Evolutionary conservation across 2,888 invertebrate genomes (phyloP), one percentile per base, ranked within the genome.

Genomic region (Bhutanitis thaidina): DNA sequence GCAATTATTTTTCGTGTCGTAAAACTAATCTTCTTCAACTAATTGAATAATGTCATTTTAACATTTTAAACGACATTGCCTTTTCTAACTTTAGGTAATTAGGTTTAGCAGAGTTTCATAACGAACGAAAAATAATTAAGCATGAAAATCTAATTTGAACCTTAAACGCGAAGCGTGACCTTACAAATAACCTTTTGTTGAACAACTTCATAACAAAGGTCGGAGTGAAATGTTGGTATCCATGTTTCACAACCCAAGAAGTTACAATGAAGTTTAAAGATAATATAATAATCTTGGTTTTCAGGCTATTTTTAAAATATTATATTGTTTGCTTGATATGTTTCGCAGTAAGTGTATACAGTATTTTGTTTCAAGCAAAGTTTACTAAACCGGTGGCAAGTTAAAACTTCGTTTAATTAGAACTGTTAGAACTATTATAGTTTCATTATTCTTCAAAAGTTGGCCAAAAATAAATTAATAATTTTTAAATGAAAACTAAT

Each of bases 171-270:
- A 3, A 40, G 36, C 16, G 43, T 16, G 43, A 43, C 32, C 32
- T 43, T 43, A 34, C 16, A 20, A 34, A 43, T 34, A 32, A 34
- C 43, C 34, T 59, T 55, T 64, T 68, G 55, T 64, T 64, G 62
- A 34, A 12, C 12, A 7, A 12, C 34, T 34, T 34, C 12, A 7
- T 34, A 12, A 34, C 34, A 12, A 34, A 34, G 12, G 34, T 34
- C 12, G n/a, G 10, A 12, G 5, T 9, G 4, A 30, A 30, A n/a
- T 30, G n/a, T 30, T 30, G 10, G 10, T 30, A 3, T 10, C 3
- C n/a, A 30, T 3, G 9, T 27, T 13, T 39, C 38, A n/a, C 20
- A 20, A 2, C n/a, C n/a, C n/a, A n/a, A n/a, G n/a, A n/a, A n/a
- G n/a, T n/a, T n/a, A n/a, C 2, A 38, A 38, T 8, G 8, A 30